Evolutionary conservation across 2,113 vertebrate genomes (phyloP).

Genomic region (Cyprinodon brontotheroides): DNA sequence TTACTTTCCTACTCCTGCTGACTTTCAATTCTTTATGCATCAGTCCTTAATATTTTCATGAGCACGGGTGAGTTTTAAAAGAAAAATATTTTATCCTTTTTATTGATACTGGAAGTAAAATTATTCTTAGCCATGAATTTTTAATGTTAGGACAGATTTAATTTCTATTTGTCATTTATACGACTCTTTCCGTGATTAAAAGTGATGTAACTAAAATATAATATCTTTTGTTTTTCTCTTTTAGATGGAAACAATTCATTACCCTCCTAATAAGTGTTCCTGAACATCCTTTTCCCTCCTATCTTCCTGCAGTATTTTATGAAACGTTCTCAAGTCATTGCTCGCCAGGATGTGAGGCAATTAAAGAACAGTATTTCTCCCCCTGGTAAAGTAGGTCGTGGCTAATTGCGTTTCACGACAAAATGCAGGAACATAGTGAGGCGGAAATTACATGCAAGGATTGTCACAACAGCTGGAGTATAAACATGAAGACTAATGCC

Average conservation of each 20-base stretch:
- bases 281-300: slow-evolving; percentile 24
- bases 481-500: slow-evolving; percentile 47
- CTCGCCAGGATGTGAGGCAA: slow-evolving; percentile 55
- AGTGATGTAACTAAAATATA: slow-evolving; percentile 31
- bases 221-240: slow-evolving; percentile 12
- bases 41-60: no score
- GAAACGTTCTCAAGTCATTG: slow-evolving; percentile 34
- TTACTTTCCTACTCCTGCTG: no score
- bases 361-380: slow-evolving; percentile 64
- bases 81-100: not conserved
- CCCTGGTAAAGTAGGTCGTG: slow-evolving; percentile 62
- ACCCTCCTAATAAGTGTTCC: slow-evolving; percentile 51
- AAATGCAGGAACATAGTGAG: slow-evolving; percentile 37
- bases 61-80: no score
- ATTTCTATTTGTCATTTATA: slow-evolving; percentile 21
- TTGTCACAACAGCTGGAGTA: slow-evolving; percentile 52
- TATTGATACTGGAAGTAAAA: not conserved
- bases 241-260: slow-evolving; percentile 50
- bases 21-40: no score
- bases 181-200: slow-evolving; percentile 30
- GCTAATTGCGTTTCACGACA: slow-evolving; percentile 66
- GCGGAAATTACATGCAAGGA: slow-evolving; percentile 50
- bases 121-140: not conserved
- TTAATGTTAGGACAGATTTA: not conserved
- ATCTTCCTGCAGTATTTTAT: slow-evolving; percentile 39